A percentile compares a stretch with the other conserved stretches of the same genome.
Evolutionary conservation across 37 sponge, comb jelly and placozoan species (phyloP).

Genomic region (Bolinopsis microptera): DNA sequence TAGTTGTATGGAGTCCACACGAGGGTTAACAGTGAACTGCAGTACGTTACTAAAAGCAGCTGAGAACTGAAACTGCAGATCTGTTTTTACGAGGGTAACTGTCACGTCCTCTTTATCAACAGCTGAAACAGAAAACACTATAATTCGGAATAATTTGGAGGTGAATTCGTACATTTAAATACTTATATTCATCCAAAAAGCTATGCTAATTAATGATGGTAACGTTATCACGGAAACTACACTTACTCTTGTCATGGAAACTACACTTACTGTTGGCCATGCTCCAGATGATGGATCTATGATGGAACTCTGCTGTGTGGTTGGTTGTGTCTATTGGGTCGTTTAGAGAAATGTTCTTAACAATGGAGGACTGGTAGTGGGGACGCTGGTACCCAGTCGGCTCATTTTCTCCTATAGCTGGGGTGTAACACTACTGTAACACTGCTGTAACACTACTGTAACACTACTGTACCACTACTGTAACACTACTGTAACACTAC

Average conservation of each 20-base stretch:
- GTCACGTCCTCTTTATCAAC: neutral
- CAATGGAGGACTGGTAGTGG: slow-evolving; percentile 52
- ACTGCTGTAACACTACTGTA: too few species aligned
- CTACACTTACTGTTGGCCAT: slow-evolving; percentile 57
- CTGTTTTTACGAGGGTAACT: neutral
- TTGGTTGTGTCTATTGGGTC: slow-evolving; percentile 41
- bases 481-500: too few species aligned
- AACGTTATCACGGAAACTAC: too few species aligned
- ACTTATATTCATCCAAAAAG: too few species aligned
- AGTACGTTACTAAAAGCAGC: slow-evolving; percentile 55
- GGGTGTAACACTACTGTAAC: too few species aligned
- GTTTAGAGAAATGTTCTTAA: slow-evolving; percentile 18
- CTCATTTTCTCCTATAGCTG: slow-evolving; percentile 49
- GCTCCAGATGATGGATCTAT: slow-evolving; percentile 39
- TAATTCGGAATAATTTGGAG: too few species aligned
- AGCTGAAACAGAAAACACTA: too few species aligned
- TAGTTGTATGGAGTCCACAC: neutral
- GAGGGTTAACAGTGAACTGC: neutral
- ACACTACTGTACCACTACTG: too few species aligned
- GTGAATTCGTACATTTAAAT: too few species aligned
- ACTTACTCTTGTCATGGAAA: too few species aligned
- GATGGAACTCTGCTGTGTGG: slow-evolving; percentile 58
- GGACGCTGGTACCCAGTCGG: slow-evolving; percentile 50
- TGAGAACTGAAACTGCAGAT: neutral
- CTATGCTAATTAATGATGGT: too few species aligned